phyloP scores from a whole-genome alignment of 1,140 invertebrate species.

The Panagrolaimus sp. region DNA sequence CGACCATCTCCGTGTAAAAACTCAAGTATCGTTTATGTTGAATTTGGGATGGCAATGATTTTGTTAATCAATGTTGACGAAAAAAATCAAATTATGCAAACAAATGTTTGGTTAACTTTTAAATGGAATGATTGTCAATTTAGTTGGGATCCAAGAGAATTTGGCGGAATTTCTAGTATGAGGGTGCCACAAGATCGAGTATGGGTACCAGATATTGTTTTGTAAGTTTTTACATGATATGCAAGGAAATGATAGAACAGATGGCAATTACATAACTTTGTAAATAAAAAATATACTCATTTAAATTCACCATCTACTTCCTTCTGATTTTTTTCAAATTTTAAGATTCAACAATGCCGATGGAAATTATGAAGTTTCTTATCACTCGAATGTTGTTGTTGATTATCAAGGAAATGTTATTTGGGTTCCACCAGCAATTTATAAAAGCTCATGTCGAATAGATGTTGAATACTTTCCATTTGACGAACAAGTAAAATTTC shows the following conservation, averaged over 20 bases:
- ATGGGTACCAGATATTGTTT: slow-evolving; percentile 97
- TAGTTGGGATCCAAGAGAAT: slow-evolving; percentile 91
- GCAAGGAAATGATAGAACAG: no score
- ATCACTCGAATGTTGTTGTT: slow-evolving; percentile 88
- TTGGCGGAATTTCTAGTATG: slow-evolving; percentile 59
- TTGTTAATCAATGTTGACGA: slow-evolving; percentile 86
- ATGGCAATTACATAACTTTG: no score
- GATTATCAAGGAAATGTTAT: slow-evolving; percentile 79
- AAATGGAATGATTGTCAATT: slow-evolving; percentile 96
- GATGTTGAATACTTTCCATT: slow-evolving; percentile 78
- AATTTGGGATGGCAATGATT: slow-evolving; percentile 92
- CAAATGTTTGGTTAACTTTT: slow-evolving; percentile 59
- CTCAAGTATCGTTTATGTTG: slow-evolving; percentile 80
- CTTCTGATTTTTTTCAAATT: no score
- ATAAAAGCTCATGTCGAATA: slow-evolving; percentile 92
- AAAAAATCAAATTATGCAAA: slow-evolving; percentile 56
- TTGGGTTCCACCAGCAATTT: slow-evolving; percentile 84
- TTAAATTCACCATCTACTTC: no score
- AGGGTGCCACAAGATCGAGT: slow-evolving; percentile 87
- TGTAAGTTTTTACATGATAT: slow-evolving; percentile 76
- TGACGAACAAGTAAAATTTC: slow-evolving; percentile 76
- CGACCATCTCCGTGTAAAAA: slow-evolving; percentile 83
- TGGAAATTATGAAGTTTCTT: slow-evolving; percentile 89
- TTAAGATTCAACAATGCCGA: slow-evolving; percentile 70
- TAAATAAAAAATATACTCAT: no score